phyloP scores from a whole-genome alignment of 2,113 vertebrate species.

The Anoura caudifer region DNA sequence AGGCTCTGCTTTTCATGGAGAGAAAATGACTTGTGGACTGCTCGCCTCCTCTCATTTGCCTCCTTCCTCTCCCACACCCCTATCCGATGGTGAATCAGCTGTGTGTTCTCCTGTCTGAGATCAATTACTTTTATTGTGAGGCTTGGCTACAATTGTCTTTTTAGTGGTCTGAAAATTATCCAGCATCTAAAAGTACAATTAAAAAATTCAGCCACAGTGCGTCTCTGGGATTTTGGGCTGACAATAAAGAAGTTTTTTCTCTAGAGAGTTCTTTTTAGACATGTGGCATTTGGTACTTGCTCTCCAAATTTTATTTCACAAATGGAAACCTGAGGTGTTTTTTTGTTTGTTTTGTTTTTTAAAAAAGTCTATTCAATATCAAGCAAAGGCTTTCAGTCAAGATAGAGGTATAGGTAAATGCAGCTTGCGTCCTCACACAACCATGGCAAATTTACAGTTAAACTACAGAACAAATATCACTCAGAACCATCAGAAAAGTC shows the following conservation, averaged over 20 bases:
- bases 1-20: not conserved
- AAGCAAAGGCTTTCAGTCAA: not conserved
- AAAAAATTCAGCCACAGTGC: slow-evolving; percentile 30
- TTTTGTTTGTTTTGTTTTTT: not conserved
- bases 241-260: slow-evolving; percentile 20
- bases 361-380: not conserved
- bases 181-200: slow-evolving; percentile 34
- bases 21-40: slow-evolving; percentile 17
- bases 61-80: not conserved
- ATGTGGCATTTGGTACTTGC: not conserved
- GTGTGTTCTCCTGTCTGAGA: slow-evolving; percentile 14
- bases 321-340: not conserved
- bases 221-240: slow-evolving; percentile 32
- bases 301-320: slow-evolving; percentile 37
- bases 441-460: no score
- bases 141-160: slow-evolving; percentile 49
- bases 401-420: no score
- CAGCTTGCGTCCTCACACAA: no score
- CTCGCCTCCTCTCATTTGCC: not conserved
- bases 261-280: not conserved
- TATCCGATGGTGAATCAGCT: slow-evolving; percentile 5
- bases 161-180: slow-evolving; percentile 62
- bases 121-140: slow-evolving; percentile 61
- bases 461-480: no score
- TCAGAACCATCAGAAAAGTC: no score